Conservation (phyloP, 2,888 invertebrate genomes). For the Oscheius onirici region DNA sequence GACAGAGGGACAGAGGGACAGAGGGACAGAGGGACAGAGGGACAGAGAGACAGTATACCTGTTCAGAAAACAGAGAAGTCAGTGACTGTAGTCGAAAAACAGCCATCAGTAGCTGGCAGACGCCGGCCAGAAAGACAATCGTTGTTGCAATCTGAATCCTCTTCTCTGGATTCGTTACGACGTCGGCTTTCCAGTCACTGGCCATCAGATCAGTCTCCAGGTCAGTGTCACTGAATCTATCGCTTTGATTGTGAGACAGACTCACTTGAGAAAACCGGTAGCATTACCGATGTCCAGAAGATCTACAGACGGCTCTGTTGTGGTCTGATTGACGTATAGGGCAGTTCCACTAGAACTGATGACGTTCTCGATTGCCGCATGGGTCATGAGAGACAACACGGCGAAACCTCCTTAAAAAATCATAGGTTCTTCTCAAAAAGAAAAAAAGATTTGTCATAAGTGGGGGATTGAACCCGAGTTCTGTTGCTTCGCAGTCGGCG, state of each 20-base stretch:
- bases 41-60: slow-evolving; percentile 40
- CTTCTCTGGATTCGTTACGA: slow-evolving; percentile 43
- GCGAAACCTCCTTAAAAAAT: slow-evolving; percentile 66
- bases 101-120: slow-evolving; percentile 66
- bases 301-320: slow-evolving; percentile 35
- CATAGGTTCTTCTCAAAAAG: too few relatives aligned
- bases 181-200: slow-evolving; percentile 41
- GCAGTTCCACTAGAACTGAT: slow-evolving; percentile 49
- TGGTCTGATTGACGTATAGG: slow-evolving; percentile 48
- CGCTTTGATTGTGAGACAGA: neutral
- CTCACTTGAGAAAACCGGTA: slow-evolving; percentile 42
- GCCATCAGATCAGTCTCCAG: slow-evolving; percentile 43
- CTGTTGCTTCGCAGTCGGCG: too few relatives aligned
- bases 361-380: slow-evolving; percentile 67
- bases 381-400: slow-evolving; percentile 68
- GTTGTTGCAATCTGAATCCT: slow-evolving; percentile 68
- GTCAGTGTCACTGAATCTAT: slow-evolving; percentile 39
- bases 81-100: slow-evolving; percentile 66
- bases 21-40: neutral
- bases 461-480: too few relatives aligned
- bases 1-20: too few relatives aligned
- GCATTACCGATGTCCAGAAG: slow-evolving; percentile 40
- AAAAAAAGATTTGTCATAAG: too few relatives aligned
- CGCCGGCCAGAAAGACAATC: slow-evolving; percentile 65
- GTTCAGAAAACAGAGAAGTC: slow-evolving; percentile 68